A percentile compares a stretch with the other conserved stretches of the same genome.
These are phyloP conservation scores for Nephrotoma flavescens DNA, from an alignment of 2,888 invertebrate species.

Conservation along the genomic window DNA sequence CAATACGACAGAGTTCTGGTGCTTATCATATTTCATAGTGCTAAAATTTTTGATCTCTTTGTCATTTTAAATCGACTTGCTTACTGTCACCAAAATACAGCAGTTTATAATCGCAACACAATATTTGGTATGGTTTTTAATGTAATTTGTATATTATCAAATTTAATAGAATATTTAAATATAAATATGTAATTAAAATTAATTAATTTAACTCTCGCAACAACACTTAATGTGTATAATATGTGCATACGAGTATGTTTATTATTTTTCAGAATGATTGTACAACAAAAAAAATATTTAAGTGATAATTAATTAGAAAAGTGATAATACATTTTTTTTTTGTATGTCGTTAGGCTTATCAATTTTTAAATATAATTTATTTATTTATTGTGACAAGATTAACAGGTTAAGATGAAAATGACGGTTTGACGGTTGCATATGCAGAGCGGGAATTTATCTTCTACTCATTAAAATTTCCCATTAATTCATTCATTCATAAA, in stretches of 20 bases:
- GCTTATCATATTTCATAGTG: neutral
- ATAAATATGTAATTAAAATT: neutral
- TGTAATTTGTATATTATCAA: neutral
- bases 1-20: neutral
- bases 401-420: neutral
- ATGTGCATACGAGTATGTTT: neutral
- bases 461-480: neutral
- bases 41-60: neutral
- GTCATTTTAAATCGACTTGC: neutral
- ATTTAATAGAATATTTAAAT: neutral
- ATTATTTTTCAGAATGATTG: neutral
- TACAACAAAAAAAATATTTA: neutral
- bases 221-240: neutral
- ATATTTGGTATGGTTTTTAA: neutral
- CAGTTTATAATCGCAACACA: neutral
- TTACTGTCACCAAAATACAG: neutral
- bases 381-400: neutral
- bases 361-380: neutral
- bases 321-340: neutral
- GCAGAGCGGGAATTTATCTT: neutral
- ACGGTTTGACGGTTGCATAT: neutral
- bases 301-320: neutral
- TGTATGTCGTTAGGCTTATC: neutral
- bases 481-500: neutral
- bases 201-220: neutral